Evolutionary conservation across 2,797 vertebrate species (phyloP).

Genomic region (Synanceia verrucosa): DNA sequence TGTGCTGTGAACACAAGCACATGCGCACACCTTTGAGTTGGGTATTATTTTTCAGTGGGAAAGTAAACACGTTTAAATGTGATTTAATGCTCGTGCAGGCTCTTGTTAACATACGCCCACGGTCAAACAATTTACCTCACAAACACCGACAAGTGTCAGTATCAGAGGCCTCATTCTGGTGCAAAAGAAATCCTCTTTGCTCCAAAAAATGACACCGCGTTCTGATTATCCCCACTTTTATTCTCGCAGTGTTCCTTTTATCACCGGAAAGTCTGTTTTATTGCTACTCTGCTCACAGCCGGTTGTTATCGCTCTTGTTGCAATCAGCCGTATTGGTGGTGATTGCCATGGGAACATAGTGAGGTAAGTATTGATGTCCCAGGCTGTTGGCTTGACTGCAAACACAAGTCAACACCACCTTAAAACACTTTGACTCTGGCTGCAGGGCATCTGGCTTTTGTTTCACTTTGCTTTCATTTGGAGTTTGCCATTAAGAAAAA

Average conservation of each 20-base stretch:
- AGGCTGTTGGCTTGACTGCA: constrained; percentile 15
- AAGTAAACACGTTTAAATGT: constrained; percentile 23
- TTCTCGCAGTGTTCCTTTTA: constrained; percentile 4
- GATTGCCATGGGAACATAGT: constrained; percentile 30
- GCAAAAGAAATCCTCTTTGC: not conserved
- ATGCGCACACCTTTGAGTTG: not conserved
- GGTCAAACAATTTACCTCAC: constrained; percentile 1
- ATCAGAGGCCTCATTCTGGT: not conserved
- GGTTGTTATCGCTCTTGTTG: constrained; percentile 37
- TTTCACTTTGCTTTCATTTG: not conserved
- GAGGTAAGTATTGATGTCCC: constrained; percentile 27
- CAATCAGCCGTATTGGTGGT: constrained; percentile 50
- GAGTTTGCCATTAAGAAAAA: not conserved
- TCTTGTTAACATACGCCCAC: not conserved
- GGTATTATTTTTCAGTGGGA: not conserved
- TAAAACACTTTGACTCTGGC: not conserved
- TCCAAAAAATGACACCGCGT: not conserved
- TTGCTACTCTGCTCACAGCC: constrained; percentile 32
- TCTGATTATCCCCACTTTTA: not conserved
- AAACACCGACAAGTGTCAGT: not conserved
- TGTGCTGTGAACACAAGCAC: not conserved
- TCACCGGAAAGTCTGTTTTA: constrained; percentile 42
- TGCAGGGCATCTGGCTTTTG: not conserved
- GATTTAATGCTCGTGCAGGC: constrained; percentile 8
- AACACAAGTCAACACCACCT: constrained; percentile 8